Evolutionary conservation across 1,140 invertebrate species (phyloP).

Genomic region (Drosophila neocordata): DNA sequence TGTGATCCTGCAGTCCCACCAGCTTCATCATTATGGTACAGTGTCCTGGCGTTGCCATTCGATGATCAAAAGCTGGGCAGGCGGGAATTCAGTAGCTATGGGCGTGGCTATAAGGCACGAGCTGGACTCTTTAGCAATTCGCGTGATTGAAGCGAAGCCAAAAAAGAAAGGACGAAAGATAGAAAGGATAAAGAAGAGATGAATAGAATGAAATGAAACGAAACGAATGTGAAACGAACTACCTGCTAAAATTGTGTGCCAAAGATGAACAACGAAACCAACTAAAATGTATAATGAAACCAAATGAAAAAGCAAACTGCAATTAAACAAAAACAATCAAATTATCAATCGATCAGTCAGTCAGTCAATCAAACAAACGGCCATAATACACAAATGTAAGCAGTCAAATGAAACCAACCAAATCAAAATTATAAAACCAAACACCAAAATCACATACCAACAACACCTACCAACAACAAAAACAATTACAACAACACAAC

Average conservation of each 20-base stretch:
- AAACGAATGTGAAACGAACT: conserved; percentile 29
- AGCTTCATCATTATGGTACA: conserved; percentile 92
- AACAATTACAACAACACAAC: conserved; percentile 26
- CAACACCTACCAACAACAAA: conserved; percentile 23
- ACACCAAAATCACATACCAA: background rate
- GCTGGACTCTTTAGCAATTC: conserved; percentile 92
- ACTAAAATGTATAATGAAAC: conserved; percentile 16
- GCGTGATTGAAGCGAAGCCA: conserved; percentile 24
- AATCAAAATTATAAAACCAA: background rate
- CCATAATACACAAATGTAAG: conserved; percentile 54
- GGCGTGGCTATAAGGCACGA: conserved; percentile 88
- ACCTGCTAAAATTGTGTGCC: conserved; percentile 55
- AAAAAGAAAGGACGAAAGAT: background rate
- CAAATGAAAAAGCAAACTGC: background rate
- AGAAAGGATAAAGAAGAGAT: conserved; percentile 31
- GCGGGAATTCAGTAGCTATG: conserved; percentile 87
- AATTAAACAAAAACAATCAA: too few species aligned
- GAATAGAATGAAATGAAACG: conserved; percentile 29
- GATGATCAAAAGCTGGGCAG: conserved; percentile 94
- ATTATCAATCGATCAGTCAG: conserved; percentile 16
- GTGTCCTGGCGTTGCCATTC: conserved; percentile 93
- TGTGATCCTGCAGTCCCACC: conserved; percentile 20
- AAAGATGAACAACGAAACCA: conserved; percentile 56
- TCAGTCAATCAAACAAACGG: conserved; percentile 41
- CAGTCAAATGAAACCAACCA: conserved; percentile 21